A percentile compares a stretch with the other conserved stretches of the same genome.
Evolutionary conservation across 1,140 invertebrate genomes (phyloP).

Genomic region (Andrena cerasifolii): DNA sequence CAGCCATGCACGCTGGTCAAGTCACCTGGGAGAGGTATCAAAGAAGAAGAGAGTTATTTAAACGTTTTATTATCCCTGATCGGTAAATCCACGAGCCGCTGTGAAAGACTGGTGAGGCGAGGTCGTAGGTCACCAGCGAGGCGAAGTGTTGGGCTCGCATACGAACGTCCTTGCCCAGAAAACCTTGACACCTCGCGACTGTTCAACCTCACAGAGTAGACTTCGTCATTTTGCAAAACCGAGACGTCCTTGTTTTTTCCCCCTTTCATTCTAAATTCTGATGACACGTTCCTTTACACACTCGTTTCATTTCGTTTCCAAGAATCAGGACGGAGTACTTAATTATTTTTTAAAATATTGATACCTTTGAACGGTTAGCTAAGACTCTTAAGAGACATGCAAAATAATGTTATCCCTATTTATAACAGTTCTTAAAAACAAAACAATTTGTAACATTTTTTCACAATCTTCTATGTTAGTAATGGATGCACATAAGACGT

Average conservation of each 20-base stretch:
- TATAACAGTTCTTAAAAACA: no score
- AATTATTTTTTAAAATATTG: no score
- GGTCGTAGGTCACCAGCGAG: constrained; percentile 51
- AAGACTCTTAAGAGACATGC: no score
- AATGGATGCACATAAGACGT: no score
- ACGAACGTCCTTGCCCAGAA: constrained; percentile 54
- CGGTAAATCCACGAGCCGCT: constrained; percentile 13
- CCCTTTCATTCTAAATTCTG: not conserved
- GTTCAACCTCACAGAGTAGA: constrained; percentile 51
- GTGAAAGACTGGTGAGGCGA: constrained; percentile 14
- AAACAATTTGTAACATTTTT: no score
- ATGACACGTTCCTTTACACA: no score
- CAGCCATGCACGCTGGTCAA: not conserved
- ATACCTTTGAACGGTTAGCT: no score
- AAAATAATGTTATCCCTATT: no score
- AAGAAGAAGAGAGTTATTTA: constrained; percentile 47
- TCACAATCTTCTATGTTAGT: no score
- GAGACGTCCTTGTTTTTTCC: not conserved
- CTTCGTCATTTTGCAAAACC: constrained; percentile 55
- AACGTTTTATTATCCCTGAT: constrained; percentile 48
- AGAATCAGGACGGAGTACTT: no score
- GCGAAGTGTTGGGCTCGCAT: constrained; percentile 30
- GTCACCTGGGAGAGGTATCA: not conserved
- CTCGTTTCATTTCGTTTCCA: no score
- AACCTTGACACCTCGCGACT: constrained; percentile 61